phyloP scores from a whole-genome alignment of 2,797 vertebrate genomes.

The Leuciscus waleckii region DNA sequence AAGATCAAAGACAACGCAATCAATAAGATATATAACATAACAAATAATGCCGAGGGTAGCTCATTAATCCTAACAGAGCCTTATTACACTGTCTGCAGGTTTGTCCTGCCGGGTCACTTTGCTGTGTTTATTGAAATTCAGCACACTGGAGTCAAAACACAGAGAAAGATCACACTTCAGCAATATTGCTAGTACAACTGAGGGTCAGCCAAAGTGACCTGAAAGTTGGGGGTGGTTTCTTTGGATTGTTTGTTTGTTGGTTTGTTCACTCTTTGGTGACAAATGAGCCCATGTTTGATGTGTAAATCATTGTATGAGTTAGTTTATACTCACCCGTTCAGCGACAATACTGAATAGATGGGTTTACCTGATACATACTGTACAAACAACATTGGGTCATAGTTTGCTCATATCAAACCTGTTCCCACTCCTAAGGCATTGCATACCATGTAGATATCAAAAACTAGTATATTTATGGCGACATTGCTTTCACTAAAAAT shows the following conservation, averaged over 20 bases:
- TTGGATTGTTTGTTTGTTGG: constrained; percentile 44
- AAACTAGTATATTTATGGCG: too few relatives aligned
- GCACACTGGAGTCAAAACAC: constrained; percentile 70
- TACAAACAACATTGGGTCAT: background rate
- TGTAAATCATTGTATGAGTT: background rate
- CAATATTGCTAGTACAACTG: constrained; percentile 59
- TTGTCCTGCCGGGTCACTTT: constrained; percentile 81
- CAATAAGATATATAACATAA: constrained; percentile 86
- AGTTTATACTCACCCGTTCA: background rate
- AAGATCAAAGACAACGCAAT: constrained; percentile 83
- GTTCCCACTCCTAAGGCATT: too few relatives aligned
- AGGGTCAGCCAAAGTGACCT: constrained; percentile 66
- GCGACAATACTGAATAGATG: constrained; percentile 25
- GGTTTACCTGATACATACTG: constrained; percentile 24
- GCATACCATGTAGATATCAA: background rate
- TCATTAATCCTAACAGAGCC: constrained; percentile 81
- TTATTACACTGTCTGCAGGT: constrained; percentile 80
- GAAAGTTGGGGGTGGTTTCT: constrained; percentile 54
- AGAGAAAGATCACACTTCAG: constrained; percentile 70
- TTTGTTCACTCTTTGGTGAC: background rate
- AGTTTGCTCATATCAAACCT: background rate
- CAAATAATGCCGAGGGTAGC: constrained; percentile 84
- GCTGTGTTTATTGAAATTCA: constrained; percentile 78
- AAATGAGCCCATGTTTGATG: background rate
- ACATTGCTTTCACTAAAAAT: too few relatives aligned